Conservation (phyloP, 2,888 invertebrate genomes). For the Agrypnus murinus region DNA sequence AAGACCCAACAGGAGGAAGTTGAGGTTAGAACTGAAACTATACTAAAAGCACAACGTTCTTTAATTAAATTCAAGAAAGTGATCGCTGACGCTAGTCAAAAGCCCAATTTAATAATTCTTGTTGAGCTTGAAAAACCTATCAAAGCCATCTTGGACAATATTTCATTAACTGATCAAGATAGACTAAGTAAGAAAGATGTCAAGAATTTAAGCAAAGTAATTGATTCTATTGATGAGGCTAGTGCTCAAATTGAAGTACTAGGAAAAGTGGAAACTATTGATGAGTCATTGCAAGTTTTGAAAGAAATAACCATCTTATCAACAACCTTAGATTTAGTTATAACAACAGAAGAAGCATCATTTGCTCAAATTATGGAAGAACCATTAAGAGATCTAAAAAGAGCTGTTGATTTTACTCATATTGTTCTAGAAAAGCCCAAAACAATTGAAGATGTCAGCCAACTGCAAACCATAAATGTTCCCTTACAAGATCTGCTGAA, state of each 20-base stretch:
- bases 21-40: slow-evolving; percentile 27
- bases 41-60: slow-evolving; percentile 39
- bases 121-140: slow-evolving; percentile 64
- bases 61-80: slow-evolving; percentile 57
- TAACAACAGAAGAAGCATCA: slow-evolving; percentile 1
- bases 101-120: slow-evolving; percentile 57
- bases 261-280: slow-evolving; percentile 49
- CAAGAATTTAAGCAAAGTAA: slow-evolving; percentile 58
- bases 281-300: slow-evolving; percentile 59
- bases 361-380: slow-evolving; percentile 57
- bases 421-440: slow-evolving; percentile 57
- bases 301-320: slow-evolving; percentile 51
- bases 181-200: slow-evolving; percentile 57
- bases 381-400: slow-evolving; percentile 59
- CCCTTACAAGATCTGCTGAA: slow-evolving; percentile 62
- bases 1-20: neutral
- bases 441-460: slow-evolving; percentile 58
- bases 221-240: slow-evolving; percentile 58
- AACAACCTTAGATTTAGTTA: neutral
- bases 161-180: slow-evolving; percentile 50
- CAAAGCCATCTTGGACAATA: slow-evolving; percentile 57
- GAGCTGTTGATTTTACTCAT: slow-evolving; percentile 61
- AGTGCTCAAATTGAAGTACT: slow-evolving; percentile 45
- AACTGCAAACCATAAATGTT: slow-evolving; percentile 61
- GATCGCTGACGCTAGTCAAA: slow-evolving; percentile 35